Conservation (phyloP, 2,797 vertebrate genomes). For the Mastacembelus armatus region DNA sequence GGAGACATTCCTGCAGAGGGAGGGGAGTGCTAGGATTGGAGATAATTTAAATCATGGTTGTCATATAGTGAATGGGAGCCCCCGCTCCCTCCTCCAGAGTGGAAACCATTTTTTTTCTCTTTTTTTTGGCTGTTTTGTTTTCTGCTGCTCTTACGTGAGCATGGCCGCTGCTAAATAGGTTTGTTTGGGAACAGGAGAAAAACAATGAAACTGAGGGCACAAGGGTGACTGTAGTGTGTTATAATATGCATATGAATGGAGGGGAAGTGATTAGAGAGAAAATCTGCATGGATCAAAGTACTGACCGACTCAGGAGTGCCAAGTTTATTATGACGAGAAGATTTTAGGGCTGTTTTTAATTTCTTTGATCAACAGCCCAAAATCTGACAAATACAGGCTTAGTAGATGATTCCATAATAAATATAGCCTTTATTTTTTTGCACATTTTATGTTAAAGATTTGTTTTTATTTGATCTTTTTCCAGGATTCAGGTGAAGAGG, state of each 20-base stretch:
- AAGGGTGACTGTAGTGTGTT: neutral
- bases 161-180: constrained; percentile 34
- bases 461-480: neutral
- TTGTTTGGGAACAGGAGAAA: constrained; percentile 26
- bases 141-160: constrained; percentile 34
- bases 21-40: constrained; percentile 49
- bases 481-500: neutral
- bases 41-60: constrained; percentile 76
- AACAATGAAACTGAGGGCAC: constrained; percentile 27
- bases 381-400: neutral
- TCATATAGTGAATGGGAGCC: constrained; percentile 68
- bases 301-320: neutral
- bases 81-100: neutral
- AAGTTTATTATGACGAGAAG: neutral
- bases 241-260: constrained; percentile 22
- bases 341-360: neutral
- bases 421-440: no score
- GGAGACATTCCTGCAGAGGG: constrained; percentile 65
- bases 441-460: neutral
- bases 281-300: neutral
- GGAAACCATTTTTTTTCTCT: constrained; percentile 52
- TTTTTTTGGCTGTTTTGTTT: constrained; percentile 30
- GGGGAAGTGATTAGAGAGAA: neutral
- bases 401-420: no score
- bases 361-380: neutral